Base-by-base conservation (phyloP, 2,888 invertebrate species). In the Diarsia brunnea region DNA sequence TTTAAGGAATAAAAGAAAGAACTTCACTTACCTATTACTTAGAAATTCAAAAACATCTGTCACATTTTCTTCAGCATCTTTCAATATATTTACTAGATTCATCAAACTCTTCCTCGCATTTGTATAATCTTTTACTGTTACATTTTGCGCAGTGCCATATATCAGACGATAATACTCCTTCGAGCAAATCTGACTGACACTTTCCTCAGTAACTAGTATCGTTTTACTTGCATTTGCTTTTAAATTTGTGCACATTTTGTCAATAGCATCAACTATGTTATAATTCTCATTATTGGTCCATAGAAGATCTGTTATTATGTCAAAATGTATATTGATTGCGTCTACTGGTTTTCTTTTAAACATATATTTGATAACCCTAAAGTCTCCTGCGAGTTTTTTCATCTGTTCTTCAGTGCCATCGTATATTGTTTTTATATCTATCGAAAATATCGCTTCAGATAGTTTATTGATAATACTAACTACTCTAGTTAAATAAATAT, bases 291-390 rank as follows among this genome's bases (percentile, higher is more conserved):
- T 79, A 69, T 92, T 90, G 61, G 69, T 90, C 91, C 93, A 92
- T 64, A 96, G 24, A 0, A 93, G 69, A 78, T 95, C 91, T 61
- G 95, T 96, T 75, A 96, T 79, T 3, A 94, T 63, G 88, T 96
- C 96, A 76, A 94, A 96, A 89, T 94, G 93, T 75, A 95, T 85
- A 1, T 92, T 92, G 31, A 95, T 82, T 7, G 90, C 89, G 61
- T 96, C 96, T 0, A 90, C 79, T 7, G 95, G 90, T 85, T 93
- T 91, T 70, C 94, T 91, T 87, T 91, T 95, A 67, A 93, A 96
- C 43, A 93, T 85, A 84, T 91, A 94, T 79, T 92, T 91, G 27
- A 96, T 83, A 0, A 87, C 66, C 4, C 72, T 69, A 21, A 95
- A 78, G 73, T 95, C 94, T 47, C 85, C 79, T 73, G 89, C 85